Evolutionary conservation across 2,113 vertebrate species (phyloP).

Genomic region (Alethe diademata): DNA sequence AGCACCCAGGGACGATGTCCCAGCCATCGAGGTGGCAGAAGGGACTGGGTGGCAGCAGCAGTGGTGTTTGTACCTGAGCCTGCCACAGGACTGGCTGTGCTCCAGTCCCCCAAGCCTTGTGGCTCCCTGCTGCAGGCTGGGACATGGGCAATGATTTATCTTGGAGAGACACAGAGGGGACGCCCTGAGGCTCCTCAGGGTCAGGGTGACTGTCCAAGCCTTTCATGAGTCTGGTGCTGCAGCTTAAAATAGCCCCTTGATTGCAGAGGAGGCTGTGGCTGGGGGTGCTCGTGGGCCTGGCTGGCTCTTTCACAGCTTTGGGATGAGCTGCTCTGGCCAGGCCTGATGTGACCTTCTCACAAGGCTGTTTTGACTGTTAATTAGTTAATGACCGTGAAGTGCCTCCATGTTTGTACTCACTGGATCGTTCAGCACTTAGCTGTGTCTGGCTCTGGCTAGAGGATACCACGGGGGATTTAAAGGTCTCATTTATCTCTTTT

Average conservation of each 20-base stretch:
- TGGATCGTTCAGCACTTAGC: background rate
- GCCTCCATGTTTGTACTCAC: background rate
- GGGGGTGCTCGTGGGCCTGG: background rate
- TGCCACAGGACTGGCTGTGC: background rate
- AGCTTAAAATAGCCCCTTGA: background rate
- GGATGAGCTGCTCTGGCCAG: background rate
- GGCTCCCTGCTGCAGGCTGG: background rate
- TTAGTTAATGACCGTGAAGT: conserved; percentile 37
- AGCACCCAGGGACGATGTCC: background rate
- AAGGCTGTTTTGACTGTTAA: background rate
- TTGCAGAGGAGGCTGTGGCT: background rate
- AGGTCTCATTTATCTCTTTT: background rate
- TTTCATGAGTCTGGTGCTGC: background rate
- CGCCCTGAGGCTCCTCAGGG: background rate
- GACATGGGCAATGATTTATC: background rate
- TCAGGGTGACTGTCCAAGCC: background rate
- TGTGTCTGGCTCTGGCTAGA: background rate
- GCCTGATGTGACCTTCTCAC: background rate
- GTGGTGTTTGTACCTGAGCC: background rate
- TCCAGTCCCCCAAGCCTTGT: background rate
- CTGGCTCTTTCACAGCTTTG: background rate
- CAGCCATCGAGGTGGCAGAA: background rate
- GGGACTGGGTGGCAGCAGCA: background rate
- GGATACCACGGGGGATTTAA: background rate
- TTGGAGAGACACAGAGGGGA: background rate